Conservation (phyloP, 2,113 vertebrate genomes). For the Eubucco bourcierii region DNA sequence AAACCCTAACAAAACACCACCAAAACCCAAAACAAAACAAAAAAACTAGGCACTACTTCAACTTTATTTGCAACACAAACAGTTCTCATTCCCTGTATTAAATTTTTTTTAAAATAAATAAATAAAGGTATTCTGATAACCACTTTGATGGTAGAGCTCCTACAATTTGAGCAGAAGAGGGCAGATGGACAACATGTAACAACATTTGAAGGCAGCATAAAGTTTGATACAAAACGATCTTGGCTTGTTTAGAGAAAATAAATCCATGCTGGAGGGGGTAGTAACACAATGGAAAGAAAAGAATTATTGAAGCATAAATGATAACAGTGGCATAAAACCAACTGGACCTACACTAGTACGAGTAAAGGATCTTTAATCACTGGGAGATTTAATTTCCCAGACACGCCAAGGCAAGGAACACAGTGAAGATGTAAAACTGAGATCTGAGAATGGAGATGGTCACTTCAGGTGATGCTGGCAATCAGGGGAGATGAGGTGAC, state of each 20-base stretch:
- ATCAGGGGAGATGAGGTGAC: not conserved
- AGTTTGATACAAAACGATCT: not conserved
- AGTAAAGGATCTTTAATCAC: not conserved
- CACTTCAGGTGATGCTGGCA: not conserved
- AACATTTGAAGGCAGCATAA: constrained; percentile 4
- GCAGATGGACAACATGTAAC: not conserved
- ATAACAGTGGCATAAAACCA: constrained; percentile 13
- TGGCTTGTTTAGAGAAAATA: constrained; percentile 44
- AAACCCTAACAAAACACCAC: not conserved
- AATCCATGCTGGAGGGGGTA: not conserved
- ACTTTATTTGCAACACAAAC: not conserved
- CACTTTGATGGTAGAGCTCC: not conserved
- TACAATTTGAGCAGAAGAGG: not conserved
- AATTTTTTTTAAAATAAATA: too few relatives aligned
- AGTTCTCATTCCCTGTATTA: not conserved
- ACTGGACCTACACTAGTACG: not conserved
- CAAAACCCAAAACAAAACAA: too few relatives aligned
- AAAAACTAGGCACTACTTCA: not conserved
- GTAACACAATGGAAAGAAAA: constrained; percentile 7
- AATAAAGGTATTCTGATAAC: not conserved
- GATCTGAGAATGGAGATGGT: not conserved
- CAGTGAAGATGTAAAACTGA: not conserved
- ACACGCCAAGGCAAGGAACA: not conserved
- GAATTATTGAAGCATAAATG: constrained; percentile 3
- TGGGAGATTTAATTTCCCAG: not conserved